Conservation (phyloP, 2,797 vertebrate species). For the Falco berigora region DNA sequence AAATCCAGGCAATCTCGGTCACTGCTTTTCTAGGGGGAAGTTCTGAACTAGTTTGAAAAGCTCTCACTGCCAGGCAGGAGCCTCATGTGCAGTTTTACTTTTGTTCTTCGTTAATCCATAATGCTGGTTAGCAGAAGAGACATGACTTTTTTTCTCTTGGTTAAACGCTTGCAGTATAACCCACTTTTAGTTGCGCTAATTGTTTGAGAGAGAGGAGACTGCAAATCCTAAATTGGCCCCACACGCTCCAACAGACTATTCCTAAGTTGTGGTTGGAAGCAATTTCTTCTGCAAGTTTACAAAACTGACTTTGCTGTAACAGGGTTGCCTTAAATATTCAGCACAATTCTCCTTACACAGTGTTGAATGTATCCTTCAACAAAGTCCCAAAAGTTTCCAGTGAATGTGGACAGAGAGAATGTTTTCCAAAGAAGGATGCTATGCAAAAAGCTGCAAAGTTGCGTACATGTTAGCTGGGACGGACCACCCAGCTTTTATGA, state of each 20-base stretch:
- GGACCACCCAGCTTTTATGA: neutral
- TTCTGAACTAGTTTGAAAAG: neutral
- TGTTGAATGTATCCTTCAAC: neutral
- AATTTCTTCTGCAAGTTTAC: neutral
- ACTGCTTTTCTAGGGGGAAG: neutral
- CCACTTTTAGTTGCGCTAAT: neutral
- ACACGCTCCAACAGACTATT: neutral
- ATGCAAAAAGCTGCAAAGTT: neutral
- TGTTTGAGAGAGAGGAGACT: neutral
- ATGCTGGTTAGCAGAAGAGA: neutral
- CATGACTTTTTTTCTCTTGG: neutral
- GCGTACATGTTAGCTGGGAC: neutral
- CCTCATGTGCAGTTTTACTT: neutral
- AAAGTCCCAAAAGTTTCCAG: neutral
- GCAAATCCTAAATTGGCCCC: neutral
- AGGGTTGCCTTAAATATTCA: neutral
- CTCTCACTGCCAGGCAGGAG: neutral
- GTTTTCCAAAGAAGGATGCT: neutral
- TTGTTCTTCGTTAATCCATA: neutral
- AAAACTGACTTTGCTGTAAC: neutral
- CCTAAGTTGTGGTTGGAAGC: neutral
- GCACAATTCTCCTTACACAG: neutral
- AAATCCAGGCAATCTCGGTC: neutral
- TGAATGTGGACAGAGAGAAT: neutral
- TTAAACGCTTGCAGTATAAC: neutral